Percentiles rank a stretch among this genome's conserved stretches.
phyloP scores from a whole-genome alignment of 2,888 invertebrate genomes.

The Volucella inflata region DNA sequence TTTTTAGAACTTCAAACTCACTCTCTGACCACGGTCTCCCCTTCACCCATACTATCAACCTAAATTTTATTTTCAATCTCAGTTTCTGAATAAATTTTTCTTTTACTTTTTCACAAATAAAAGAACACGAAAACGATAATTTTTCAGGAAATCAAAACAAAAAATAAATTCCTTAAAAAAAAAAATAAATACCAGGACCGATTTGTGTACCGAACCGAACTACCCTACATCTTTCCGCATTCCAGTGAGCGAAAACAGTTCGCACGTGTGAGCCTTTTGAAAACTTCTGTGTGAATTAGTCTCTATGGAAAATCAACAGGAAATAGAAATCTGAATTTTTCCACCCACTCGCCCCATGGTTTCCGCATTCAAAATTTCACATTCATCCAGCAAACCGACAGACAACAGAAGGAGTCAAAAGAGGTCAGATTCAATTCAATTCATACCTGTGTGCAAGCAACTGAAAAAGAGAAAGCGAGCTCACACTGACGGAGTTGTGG shows the following conservation, averaged over 20 bases:
- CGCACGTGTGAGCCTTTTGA: slow-evolving; percentile 36
- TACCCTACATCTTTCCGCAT: slow-evolving; percentile 8
- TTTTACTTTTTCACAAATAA: slow-evolving; percentile 16
- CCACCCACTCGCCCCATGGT: background rate
- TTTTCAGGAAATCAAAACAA: slow-evolving; percentile 20
- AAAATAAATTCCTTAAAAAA: slow-evolving; percentile 10
- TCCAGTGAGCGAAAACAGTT: background rate
- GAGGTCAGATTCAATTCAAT: slow-evolving; percentile 55
- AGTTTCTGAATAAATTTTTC: slow-evolving; percentile 27
- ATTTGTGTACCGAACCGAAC: slow-evolving; percentile 33
- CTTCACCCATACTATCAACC: background rate
- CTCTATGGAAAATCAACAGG: slow-evolving; percentile 56
- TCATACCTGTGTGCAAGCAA: slow-evolving; percentile 13
- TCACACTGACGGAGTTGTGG: background rate
- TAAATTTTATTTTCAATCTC: slow-evolving; percentile 23
- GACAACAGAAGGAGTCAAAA: slow-evolving; percentile 68
- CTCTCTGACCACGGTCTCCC: background rate
- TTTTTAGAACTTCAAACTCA: too few relatives aligned
- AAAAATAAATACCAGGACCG: slow-evolving; percentile 15
- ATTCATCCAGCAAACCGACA: slow-evolving; percentile 50
- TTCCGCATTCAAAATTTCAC: background rate
- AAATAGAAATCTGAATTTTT: slow-evolving; percentile 60
- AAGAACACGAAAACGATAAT: slow-evolving; percentile 52
- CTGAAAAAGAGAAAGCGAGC: background rate
- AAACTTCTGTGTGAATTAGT: slow-evolving; percentile 15